Base-by-base conservation (phyloP, 2,888 invertebrate genomes). In the Patella depressa region DNA sequence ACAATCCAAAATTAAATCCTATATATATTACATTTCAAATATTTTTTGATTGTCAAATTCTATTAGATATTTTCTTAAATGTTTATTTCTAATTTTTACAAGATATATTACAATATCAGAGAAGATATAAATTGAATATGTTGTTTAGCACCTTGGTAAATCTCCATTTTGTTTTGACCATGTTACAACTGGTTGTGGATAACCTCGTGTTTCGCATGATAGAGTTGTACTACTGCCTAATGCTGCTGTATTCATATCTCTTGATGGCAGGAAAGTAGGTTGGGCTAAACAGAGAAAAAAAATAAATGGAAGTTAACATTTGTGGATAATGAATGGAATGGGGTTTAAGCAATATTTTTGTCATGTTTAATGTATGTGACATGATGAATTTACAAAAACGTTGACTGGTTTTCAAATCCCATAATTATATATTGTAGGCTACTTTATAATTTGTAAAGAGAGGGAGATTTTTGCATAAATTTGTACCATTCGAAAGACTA, bases 181-280 rank as follows among this genome's bases (percentile, higher is more conserved):
- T 17, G 86, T 85, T 73, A 91, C 83, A 4, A 92, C 90, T 72
- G 93, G 93, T 11, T 94, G 0, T 94, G 95, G 83, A 93, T 93
- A 74, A 94, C 94, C 72, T 95, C 89, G 83, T 94, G 93, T 80
- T 94, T 94, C 93, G 90, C 98, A 98, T 12, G 94, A 94, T 88
- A 96, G 92, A 57, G 93, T 92, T 0, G 95, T 94, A 4, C 92
- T 93, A 12, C 94, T 93, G 4, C 95, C 95, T 80, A 94, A 93
- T 5, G 94, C 93, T 2, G 94, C 95, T 55, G 93, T 93, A 53
- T 83, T 80, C 24, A 84, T 79, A 45, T 86, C 85, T 53, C 80
- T 82, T 45, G 78, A 84, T 5, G 86, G 84, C 1, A 84, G 81
- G 71, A 89, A 84, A 15, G 79, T 75, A 14, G 89, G 89, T 17